Percentiles rank a stretch among this genome's conserved stretches.
These are phyloP conservation scores for Subacronicta megacephala DNA, from an alignment of 2,888 invertebrate genomes.

Conservation along the genomic window DNA sequence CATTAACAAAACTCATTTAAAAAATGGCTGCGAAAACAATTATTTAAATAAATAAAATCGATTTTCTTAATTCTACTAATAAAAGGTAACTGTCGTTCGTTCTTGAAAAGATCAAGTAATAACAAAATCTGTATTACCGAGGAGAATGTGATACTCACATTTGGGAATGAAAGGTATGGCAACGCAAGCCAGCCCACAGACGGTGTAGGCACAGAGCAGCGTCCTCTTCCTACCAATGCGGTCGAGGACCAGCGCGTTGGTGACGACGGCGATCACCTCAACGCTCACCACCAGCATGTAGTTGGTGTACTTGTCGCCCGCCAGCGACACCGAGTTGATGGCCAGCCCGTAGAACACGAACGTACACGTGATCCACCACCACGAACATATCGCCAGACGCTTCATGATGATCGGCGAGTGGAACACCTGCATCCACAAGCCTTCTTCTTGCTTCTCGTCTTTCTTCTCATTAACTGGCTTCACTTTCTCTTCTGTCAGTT, in stretches of 20 bases:
- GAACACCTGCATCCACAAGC: slow-evolving; percentile 78
- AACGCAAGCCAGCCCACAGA: slow-evolving; percentile 88
- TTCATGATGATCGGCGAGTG: slow-evolving; percentile 81
- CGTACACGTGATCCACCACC: slow-evolving; percentile 94
- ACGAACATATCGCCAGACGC: slow-evolving; percentile 81
- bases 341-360: slow-evolving; percentile 95
- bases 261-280: slow-evolving; percentile 92
- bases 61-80: too few species aligned
- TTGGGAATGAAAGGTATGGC: slow-evolving; percentile 86
- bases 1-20: too few species aligned
- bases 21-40: too few species aligned
- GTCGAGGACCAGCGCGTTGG: slow-evolving; percentile 91
- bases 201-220: slow-evolving; percentile 89
- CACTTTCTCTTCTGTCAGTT: slow-evolving; percentile 78
- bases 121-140: too few species aligned
- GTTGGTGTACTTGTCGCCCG: slow-evolving; percentile 94
- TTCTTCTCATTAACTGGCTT: slow-evolving; percentile 69
- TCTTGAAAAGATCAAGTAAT: too few species aligned
- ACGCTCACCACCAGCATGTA: slow-evolving; percentile 92
- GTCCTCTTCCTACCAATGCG: slow-evolving; percentile 91
- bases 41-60: too few species aligned
- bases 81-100: too few species aligned
- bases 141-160: slow-evolving; percentile 75
- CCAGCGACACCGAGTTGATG: slow-evolving; percentile 93
- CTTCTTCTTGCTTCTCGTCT: slow-evolving; percentile 58